Evolutionary conservation across 2,888 invertebrate genomes (phyloP).

Genomic region (Rhogogaster chlorosoma): DNA sequence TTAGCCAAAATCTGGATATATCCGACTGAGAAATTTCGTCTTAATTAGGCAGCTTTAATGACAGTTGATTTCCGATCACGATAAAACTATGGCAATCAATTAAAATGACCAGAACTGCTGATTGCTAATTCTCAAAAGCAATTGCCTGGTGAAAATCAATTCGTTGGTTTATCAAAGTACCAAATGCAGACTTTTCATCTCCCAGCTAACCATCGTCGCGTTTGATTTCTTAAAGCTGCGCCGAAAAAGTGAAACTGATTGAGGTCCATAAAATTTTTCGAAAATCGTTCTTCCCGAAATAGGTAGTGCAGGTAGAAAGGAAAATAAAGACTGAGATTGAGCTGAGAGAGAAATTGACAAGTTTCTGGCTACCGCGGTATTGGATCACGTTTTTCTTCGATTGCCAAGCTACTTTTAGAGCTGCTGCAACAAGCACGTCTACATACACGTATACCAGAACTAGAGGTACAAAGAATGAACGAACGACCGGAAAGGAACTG

Average conservation of each 20-base stretch:
- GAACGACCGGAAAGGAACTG: not conserved
- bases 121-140: not conserved
- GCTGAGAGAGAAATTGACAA: slow-evolving; percentile 20
- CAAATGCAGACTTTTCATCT: not conserved
- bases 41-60: not conserved
- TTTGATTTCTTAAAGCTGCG: not conserved
- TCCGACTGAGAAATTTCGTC: not conserved
- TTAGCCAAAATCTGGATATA: not conserved
- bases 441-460: not conserved
- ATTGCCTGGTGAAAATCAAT: not conserved
- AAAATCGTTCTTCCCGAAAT: not conserved
- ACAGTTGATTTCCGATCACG: not conserved
- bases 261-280: not conserved
- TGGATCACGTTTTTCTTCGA: slow-evolving; percentile 42
- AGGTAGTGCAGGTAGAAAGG: not conserved
- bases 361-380: slow-evolving; percentile 19
- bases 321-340: slow-evolving; percentile 3
- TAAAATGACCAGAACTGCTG: not conserved
- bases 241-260: not conserved
- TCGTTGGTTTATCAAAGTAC: not conserved
- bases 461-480: not conserved
- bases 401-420: slow-evolving; percentile 2
- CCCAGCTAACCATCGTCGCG: not conserved
- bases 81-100: slow-evolving; percentile 4
- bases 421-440: slow-evolving; percentile 41